A percentile compares a stretch with the other conserved stretches of the same genome.
phyloP scores from a whole-genome alignment of 2,888 invertebrate species.

The Petrophora chlorosata region DNA sequence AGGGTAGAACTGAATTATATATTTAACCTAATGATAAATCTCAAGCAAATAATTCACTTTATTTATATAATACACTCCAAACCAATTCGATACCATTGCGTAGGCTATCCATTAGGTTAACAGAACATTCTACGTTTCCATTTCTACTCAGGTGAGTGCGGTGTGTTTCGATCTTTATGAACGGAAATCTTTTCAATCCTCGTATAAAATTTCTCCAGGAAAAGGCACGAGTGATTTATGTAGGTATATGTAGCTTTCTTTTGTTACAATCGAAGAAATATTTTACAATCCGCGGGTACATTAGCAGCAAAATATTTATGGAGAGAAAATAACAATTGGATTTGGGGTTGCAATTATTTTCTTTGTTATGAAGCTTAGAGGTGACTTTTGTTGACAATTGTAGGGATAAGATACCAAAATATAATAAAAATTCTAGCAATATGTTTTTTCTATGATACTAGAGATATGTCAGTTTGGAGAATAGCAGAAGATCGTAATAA shows the following conservation, averaged over 20 bases:
- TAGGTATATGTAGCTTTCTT: slow-evolving; percentile 60
- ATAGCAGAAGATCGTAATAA: too few species aligned
- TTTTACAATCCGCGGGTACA: slow-evolving; percentile 25
- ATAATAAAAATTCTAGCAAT: too few species aligned
- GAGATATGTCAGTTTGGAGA: too few species aligned
- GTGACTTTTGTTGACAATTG: neutral
- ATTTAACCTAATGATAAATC: too few species aligned
- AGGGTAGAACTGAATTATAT: too few species aligned
- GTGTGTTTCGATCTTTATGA: slow-evolving; percentile 60
- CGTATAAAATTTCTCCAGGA: slow-evolving; percentile 59
- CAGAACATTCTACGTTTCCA: neutral
- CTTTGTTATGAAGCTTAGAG: neutral
- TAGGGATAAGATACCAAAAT: too few species aligned
- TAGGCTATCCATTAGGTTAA: neutral
- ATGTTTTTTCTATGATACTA: too few species aligned
- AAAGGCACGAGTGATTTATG: slow-evolving; percentile 69
- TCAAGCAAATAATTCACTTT: too few species aligned
- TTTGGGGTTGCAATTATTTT: slow-evolving; percentile 19
- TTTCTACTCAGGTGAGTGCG: neutral
- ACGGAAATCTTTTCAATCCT: slow-evolving; percentile 65
- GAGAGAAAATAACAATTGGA: slow-evolving; percentile 37
- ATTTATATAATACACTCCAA: too few species aligned
- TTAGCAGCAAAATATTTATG: slow-evolving; percentile 44
- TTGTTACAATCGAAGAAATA: slow-evolving; percentile 62
- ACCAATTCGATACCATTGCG: too few species aligned